Evolutionary conservation across 2,888 invertebrate species (phyloP).

Genomic region (Heteromurus nitidus): DNA sequence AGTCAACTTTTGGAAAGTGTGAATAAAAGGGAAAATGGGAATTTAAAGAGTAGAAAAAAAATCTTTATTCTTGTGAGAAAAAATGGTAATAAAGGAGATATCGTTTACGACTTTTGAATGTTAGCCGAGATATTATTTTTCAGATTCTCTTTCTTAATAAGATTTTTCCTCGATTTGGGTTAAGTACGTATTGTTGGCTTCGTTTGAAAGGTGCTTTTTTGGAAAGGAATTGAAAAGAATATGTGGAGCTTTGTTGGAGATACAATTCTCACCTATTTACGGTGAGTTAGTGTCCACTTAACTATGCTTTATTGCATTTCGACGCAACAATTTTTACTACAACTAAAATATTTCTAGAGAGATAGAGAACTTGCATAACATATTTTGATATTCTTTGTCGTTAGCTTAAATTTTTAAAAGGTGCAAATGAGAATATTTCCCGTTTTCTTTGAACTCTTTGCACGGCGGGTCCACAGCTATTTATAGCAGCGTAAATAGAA

Average conservation of each 20-base stretch:
- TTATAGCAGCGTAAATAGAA: too few relatives aligned
- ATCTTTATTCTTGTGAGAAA: slow-evolving; percentile 32
- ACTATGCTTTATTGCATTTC: background rate
- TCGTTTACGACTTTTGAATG: slow-evolving; percentile 14
- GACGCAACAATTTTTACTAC: too few relatives aligned
- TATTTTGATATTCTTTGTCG: too few relatives aligned
- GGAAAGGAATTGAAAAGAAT: too few relatives aligned
- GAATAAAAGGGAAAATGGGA: background rate
- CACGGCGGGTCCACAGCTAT: too few relatives aligned
- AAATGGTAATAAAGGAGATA: background rate
- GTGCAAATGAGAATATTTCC: too few relatives aligned
- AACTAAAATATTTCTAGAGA: too few relatives aligned
- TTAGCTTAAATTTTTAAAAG: too few relatives aligned
- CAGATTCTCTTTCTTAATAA: background rate
- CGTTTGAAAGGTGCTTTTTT: too few relatives aligned
- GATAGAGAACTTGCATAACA: too few relatives aligned
- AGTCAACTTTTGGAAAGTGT: slow-evolving; percentile 38
- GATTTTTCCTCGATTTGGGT: background rate
- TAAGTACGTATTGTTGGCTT: background rate
- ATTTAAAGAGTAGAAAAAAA: slow-evolving; percentile 7
- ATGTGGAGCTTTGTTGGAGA: background rate
- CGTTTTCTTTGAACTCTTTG: too few relatives aligned
- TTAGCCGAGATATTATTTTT: too few relatives aligned
- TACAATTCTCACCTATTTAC: background rate
- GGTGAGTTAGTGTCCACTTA: background rate